These are phyloP conservation scores for Ochotona curzoniae DNA, from an alignment of 2,113 vertebrate genomes.

Conservation along the genomic window DNA sequence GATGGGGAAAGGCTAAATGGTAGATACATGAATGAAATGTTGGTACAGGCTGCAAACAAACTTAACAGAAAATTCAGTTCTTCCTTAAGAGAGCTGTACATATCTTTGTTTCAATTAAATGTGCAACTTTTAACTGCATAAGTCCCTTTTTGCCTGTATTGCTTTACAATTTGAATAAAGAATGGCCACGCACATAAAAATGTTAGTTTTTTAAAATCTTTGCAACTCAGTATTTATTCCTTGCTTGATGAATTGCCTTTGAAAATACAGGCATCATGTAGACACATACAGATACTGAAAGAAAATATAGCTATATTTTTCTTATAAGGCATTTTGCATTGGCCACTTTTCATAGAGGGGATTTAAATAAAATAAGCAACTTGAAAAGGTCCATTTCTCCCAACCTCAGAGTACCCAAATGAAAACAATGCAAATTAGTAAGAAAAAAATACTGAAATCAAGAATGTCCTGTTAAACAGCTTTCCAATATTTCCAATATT, in stretches of 20 bases:
- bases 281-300: neutral
- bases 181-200: neutral
- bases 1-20: constrained; percentile 30
- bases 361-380: constrained; percentile 18
- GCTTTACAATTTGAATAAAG: constrained; percentile 27
- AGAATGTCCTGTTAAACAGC: neutral
- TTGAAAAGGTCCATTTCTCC: neutral
- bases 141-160: neutral
- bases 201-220: constrained; percentile 16
- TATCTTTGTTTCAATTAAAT: constrained; percentile 19
- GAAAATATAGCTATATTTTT: constrained; percentile 10
- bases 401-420: neutral
- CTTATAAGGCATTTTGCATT: neutral
- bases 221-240: neutral
- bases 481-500: too few relatives aligned
- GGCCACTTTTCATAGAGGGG: neutral
- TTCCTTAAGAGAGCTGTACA: neutral
- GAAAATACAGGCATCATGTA: neutral
- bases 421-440: neutral
- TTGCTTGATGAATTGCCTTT: neutral
- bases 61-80: constrained; percentile 1
- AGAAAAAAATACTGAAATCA: neutral
- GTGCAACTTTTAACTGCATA: neutral
- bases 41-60: neutral
- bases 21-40: neutral